Conservation (phyloP, 2,797 vertebrate genomes). For the Melanotaenia maccullochi region DNA sequence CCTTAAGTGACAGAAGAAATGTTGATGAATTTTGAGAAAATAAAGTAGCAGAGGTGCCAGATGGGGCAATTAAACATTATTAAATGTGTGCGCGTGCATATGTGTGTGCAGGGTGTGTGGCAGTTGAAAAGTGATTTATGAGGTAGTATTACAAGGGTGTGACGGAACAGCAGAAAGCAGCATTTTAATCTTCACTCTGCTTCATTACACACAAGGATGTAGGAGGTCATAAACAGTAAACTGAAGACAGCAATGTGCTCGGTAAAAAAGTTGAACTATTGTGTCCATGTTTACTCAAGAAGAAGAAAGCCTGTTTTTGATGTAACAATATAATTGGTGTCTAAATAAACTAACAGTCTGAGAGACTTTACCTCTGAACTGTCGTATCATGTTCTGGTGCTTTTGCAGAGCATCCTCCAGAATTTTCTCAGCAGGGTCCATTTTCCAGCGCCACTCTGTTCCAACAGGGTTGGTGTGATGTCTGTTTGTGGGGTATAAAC, state of each 20-base stretch:
- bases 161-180: conserved; percentile 11
- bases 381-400: conserved; percentile 91
- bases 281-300: neutral
- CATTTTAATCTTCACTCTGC: conserved; percentile 19
- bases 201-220: conserved; percentile 16
- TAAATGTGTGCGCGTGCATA: neutral
- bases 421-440: conserved; percentile 93
- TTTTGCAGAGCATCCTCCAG: conserved; percentile 89
- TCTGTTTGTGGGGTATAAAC: conserved; percentile 68
- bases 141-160: neutral
- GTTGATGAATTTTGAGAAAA: conserved; percentile 1
- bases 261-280: too few relatives aligned
- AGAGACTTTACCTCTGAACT: conserved; percentile 90
- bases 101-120: neutral
- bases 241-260: neutral
- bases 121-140: conserved; percentile 26
- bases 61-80: conserved; percentile 10
- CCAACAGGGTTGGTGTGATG: conserved; percentile 98
- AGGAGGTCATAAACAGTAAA: conserved; percentile 7
- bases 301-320: neutral
- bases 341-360: neutral
- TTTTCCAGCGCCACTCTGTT: conserved; percentile 96
- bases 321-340: neutral
- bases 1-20: neutral
- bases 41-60: neutral